phyloP scores from a whole-genome alignment of 2,797 vertebrate species.

The Sebastes wilsoni region DNA sequence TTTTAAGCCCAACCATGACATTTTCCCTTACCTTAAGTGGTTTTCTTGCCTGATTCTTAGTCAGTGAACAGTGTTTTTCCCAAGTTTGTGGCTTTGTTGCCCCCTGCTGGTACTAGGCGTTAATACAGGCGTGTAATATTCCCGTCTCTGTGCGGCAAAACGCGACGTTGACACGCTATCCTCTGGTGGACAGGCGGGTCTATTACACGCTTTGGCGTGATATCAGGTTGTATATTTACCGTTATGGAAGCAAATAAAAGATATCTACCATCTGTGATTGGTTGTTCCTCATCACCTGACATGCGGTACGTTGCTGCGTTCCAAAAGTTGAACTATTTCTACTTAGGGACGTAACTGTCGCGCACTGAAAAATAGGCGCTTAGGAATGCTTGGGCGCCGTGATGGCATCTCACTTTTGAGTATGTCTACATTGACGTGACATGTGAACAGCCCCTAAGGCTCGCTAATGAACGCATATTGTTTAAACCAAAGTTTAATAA shows the following conservation, averaged over 20 bases:
- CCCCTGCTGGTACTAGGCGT: too few relatives aligned
- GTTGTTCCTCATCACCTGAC: background rate
- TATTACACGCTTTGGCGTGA: background rate
- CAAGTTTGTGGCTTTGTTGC: background rate
- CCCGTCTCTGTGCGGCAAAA: rapidly evolving
- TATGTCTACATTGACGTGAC: background rate
- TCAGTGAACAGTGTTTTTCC: too few relatives aligned
- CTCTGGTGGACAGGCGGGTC: rapidly evolving
- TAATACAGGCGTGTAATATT: too few relatives aligned
- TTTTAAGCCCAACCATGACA: too few relatives aligned
- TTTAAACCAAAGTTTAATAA: background rate
- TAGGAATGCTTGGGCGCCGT: rapidly evolving
- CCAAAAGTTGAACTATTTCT: background rate
- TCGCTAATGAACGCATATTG: background rate
- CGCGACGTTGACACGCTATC: background rate
- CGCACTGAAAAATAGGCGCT: background rate
- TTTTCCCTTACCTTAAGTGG: too few relatives aligned
- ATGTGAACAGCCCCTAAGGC: background rate
- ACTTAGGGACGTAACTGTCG: rapidly evolving
- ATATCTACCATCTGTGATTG: background rate
- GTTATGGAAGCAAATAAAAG: background rate
- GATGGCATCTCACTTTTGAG: background rate
- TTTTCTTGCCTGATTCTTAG: background rate
- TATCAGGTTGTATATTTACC: background rate
- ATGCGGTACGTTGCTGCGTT: background rate